A percentile compares a stretch with the other conserved stretches of the same genome.
phyloP scores from a whole-genome alignment of 1,140 invertebrate genomes.

The Drosophila parabipectinata region DNA sequence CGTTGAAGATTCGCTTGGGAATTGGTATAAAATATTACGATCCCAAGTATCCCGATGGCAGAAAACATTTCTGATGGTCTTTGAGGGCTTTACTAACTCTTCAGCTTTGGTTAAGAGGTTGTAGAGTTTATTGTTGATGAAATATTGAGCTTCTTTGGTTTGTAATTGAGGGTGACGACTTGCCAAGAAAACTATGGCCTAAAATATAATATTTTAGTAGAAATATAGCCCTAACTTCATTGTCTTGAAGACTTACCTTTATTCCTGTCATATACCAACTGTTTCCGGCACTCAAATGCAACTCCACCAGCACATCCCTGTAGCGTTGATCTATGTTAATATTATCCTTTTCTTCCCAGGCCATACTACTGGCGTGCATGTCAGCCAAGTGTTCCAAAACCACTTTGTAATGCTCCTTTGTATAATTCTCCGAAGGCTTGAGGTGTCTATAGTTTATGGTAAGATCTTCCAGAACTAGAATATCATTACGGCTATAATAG shows the following conservation, averaged over 20 bases:
- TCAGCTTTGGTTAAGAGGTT: conserved; percentile 55
- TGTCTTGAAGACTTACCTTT: conserved; percentile 39
- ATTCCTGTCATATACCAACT: conserved; percentile 64
- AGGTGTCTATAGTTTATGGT: conserved; percentile 61
- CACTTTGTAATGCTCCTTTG: conserved; percentile 62
- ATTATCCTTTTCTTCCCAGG: conserved; percentile 69
- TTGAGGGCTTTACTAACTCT: conserved; percentile 58
- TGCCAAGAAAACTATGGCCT: conserved; percentile 67
- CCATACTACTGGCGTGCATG: conserved; percentile 83
- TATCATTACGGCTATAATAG: conserved; percentile 62
- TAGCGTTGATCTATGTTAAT: conserved; percentile 74
- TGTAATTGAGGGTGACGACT: conserved; percentile 61
- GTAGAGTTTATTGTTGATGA: conserved; percentile 73
- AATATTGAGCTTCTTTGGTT: conserved; percentile 28
- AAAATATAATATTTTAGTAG: not conserved
- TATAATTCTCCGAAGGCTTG: conserved; percentile 55
- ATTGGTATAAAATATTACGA: conserved; percentile 87
- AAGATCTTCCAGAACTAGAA: conserved; percentile 84
- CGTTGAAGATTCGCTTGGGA: conserved; percentile 54
- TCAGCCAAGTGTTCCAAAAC: conserved; percentile 80
- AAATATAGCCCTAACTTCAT: too few relatives aligned
- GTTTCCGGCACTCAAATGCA: conserved; percentile 47
- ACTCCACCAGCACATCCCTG: conserved; percentile 54
- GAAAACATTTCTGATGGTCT: conserved; percentile 84
- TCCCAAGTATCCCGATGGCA: conserved; percentile 87